phyloP scores from a whole-genome alignment of 2,113 vertebrate species.

The Clarias macrocephalus region DNA sequence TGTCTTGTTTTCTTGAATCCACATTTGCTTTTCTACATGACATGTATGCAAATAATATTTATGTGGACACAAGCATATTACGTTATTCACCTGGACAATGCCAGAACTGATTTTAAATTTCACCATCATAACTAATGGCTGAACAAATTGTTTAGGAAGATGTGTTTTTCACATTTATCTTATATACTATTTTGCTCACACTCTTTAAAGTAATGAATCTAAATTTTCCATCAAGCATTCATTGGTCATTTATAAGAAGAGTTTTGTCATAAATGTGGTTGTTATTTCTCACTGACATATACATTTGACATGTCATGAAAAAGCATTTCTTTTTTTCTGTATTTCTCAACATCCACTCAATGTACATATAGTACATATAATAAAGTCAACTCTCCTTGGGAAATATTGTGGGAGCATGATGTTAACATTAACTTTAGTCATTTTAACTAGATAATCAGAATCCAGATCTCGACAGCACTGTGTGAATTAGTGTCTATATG shows the following conservation, averaged over 20 bases:
- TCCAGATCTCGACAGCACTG: neutral
- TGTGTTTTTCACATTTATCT: slow-evolving; percentile 45
- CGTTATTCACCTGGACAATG: slow-evolving; percentile 43
- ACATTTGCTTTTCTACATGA: slow-evolving; percentile 47
- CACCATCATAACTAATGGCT: slow-evolving; percentile 49
- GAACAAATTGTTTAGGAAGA: slow-evolving; percentile 35
- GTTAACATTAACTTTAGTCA: neutral
- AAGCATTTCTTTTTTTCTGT: slow-evolving; percentile 47
- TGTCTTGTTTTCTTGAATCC: slow-evolving; percentile 26
- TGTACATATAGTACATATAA: neutral
- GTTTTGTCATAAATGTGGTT: slow-evolving; percentile 46
- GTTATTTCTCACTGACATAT: slow-evolving; percentile 49
- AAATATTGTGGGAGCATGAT: neutral
- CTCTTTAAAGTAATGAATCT: slow-evolving; percentile 43
- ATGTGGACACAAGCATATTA: slow-evolving; percentile 35
- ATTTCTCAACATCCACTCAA: slow-evolving; percentile 28
- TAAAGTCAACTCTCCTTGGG: neutral
- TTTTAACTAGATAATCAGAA: neutral
- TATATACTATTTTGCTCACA: slow-evolving; percentile 19
- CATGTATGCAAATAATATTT: slow-evolving; percentile 40
- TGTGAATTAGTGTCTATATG: slow-evolving; percentile 64
- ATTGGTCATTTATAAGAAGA: slow-evolving; percentile 43
- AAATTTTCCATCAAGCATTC: slow-evolving; percentile 38
- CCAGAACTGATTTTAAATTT: slow-evolving; percentile 52
- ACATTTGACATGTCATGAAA: slow-evolving; percentile 24